These are phyloP conservation scores for Anguilla marmorata DNA, from an alignment of 2,797 vertebrate species.

Conservation along the genomic window DNA sequence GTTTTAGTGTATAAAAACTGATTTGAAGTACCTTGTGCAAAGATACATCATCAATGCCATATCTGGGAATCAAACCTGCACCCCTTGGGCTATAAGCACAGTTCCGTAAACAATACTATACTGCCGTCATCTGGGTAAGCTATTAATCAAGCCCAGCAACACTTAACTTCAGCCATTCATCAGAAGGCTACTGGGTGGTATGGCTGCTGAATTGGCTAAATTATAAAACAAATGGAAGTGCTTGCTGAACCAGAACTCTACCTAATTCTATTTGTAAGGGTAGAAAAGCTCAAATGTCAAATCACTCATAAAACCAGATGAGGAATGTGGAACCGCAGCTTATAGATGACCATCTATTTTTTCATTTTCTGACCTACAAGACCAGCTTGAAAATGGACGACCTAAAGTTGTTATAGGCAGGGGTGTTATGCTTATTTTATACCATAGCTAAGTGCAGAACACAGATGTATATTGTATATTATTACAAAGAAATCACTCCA, in stretches of 20 bases:
- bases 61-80: too few species aligned
- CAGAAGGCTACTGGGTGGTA: background rate
- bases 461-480: background rate
- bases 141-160: background rate
- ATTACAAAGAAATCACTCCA: background rate
- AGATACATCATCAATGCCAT: too few species aligned
- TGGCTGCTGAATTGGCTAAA: background rate
- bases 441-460: background rate
- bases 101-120: too few species aligned
- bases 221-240: background rate
- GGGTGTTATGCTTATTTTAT: background rate
- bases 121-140: too few species aligned
- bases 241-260: background rate
- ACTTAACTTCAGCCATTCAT: background rate
- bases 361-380: background rate
- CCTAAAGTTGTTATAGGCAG: background rate
- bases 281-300: background rate
- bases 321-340: background rate
- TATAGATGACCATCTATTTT: background rate
- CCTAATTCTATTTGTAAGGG: background rate
- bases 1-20: too few species aligned
- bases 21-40: too few species aligned
- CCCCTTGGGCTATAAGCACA: too few species aligned
- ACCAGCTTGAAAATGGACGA: background rate
- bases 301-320: background rate